Base-by-base conservation (phyloP, 1,140 invertebrate genomes). In the Neodiprion lecontei region DNA sequence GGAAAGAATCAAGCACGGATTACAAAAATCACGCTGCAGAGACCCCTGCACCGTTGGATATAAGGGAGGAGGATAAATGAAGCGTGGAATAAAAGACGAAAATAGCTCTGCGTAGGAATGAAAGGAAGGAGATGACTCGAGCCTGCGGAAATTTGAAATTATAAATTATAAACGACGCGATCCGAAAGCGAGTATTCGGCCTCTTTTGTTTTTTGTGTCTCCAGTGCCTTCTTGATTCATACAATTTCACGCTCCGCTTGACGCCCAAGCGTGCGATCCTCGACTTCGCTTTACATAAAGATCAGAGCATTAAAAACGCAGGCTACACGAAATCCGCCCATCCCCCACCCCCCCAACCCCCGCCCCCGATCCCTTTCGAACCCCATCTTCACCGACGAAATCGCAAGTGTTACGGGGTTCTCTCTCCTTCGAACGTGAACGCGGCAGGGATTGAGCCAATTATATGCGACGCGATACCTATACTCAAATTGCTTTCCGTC, bases 221-320 rank as follows among this genome's bases (percentile, higher is more conserved):
- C 80, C 77, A 78, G 75, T 77, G 72, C 76, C 78, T 83, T 77
- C 82, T 83, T 77, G 85, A 85, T 85, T 86, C 83, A 85, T 83
- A 86, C 82, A 86, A 85, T 86, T 86, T 86, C 85, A 86, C 82
- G 85, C 77, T 85, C 77, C 81, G 84, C 80, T 85, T 85, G 80
- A 75, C 76, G 77, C 82, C 85, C 79, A 79, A 82, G 80, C 49
- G 74, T 69, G 78, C 70, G 76, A 77, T 80, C 81, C 80, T 77
- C 74, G 77, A 67, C 73, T 81, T 80, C 76, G 77, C 79, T 86
- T 86, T 86, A 86, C 84, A 86, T 85, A 84, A 86, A 85, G 84
- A 85, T 86, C 83, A 78, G 83, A 85, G 80, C 81, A 85, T 86
- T 86, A 86, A 86, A 85, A 86, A 85, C 79, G 83, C 82, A 72